These are phyloP conservation scores for Paracentrotus lividus DNA, from an alignment of 53 echinoderm and acorn worm genomes.

Conservation along the genomic window DNA sequence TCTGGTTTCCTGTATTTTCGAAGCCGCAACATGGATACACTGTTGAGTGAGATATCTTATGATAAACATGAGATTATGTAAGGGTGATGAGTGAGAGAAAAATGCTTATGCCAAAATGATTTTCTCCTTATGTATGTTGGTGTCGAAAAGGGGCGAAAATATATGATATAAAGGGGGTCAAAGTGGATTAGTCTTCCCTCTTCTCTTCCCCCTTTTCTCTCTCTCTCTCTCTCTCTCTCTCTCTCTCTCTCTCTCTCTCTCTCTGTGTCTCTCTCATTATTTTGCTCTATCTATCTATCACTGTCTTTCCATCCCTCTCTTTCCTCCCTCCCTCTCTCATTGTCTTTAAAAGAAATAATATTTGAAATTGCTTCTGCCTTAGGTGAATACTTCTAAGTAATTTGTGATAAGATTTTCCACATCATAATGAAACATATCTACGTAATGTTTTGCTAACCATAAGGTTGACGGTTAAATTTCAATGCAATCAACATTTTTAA, in stretches of 20 bases:
- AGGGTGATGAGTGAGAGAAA: background rate
- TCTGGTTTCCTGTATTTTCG: conserved; percentile 5
- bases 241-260: background rate
- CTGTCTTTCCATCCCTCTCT: background rate
- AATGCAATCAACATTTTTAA: too few relatives aligned
- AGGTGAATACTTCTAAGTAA: too few relatives aligned
- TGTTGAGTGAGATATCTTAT: conserved; percentile 38
- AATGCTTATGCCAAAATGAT: background rate
- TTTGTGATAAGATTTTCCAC: too few relatives aligned
- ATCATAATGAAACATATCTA: too few relatives aligned
- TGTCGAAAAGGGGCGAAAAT: background rate
- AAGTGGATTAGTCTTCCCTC: background rate
- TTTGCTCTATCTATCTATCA: background rate
- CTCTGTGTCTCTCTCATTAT: background rate
- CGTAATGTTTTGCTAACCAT: too few relatives aligned
- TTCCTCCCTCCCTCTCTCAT: too few relatives aligned
- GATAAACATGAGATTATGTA: conserved; percentile 30
- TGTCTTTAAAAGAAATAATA: too few relatives aligned
- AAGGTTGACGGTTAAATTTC: too few relatives aligned
- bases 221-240: background rate
- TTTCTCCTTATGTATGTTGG: background rate
- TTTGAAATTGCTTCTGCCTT: too few relatives aligned
- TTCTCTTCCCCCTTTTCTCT: background rate
- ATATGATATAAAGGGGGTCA: background rate
- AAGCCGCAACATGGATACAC: conserved; percentile 33